These are phyloP conservation scores for Urosaurus nigricauda DNA, from an alignment of 2,797 vertebrate species.

Conservation along the genomic window DNA sequence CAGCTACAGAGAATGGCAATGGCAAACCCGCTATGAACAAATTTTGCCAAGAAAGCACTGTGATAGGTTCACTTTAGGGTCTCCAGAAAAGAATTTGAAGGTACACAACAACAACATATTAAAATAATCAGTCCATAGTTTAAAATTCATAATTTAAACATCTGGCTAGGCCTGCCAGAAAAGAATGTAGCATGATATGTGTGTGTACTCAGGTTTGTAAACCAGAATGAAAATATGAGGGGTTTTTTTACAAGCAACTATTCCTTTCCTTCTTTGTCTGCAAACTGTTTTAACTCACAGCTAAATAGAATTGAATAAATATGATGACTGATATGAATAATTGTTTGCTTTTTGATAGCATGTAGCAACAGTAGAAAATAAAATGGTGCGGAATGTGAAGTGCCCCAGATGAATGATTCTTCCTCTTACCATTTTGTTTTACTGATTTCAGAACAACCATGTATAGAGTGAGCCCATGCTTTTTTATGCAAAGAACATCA, in stretches of 20 bases:
- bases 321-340: conserved; percentile 44
- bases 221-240: conserved; percentile 74
- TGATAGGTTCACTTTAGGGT: too few species aligned
- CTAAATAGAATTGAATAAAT: conserved; percentile 46
- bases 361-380: conserved; percentile 65
- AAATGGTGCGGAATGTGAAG: conserved; percentile 64
- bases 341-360: conserved; percentile 62
- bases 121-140: too few species aligned
- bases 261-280: conserved; percentile 60
- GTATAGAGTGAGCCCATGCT: conserved; percentile 40
- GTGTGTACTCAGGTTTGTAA: conserved; percentile 67
- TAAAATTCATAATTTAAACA: too few species aligned
- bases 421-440: conserved; percentile 48
- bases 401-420: conserved; percentile 57
- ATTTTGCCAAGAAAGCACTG: too few species aligned
- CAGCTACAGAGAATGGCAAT: too few species aligned
- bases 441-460: conserved; percentile 54
- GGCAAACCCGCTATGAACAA: too few species aligned
- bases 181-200: conserved; percentile 63
- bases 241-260: conserved; percentile 56
- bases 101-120: too few species aligned
- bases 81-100: too few species aligned
- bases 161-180: too few species aligned
- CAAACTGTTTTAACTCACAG: conserved; percentile 66
- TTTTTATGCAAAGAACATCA: conserved; percentile 41